Percentiles rank a stretch among this genome's conserved stretches.
phyloP scores from a whole-genome alignment of 2,888 invertebrate genomes.

The Lysandra bellargus region DNA sequence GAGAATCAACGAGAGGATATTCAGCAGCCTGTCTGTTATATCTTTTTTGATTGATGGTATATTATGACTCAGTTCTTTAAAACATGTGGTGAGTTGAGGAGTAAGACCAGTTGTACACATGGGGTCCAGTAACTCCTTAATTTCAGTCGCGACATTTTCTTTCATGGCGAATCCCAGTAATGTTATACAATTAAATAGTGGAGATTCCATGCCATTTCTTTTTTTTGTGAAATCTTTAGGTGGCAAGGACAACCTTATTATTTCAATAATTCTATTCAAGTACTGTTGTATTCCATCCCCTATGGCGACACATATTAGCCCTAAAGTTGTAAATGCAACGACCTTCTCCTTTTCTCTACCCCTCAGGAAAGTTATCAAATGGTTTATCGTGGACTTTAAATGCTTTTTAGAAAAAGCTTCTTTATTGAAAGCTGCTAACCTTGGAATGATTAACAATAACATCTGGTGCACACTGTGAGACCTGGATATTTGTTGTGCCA shows the following conservation, averaged over 20 bases:
- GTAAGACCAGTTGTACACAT: conserved; percentile 96
- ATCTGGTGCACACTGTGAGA: conserved; percentile 92
- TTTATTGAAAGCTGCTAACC: conserved; percentile 95
- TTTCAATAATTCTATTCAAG: conserved; percentile 91
- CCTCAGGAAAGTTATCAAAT: conserved; percentile 88
- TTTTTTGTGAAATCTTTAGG: conserved; percentile 89
- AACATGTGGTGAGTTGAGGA: conserved; percentile 93
- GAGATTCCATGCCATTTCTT: conserved; percentile 87
- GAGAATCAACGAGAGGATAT: conserved; percentile 93
- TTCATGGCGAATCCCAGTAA: conserved; percentile 94
- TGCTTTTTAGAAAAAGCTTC: conserved; percentile 88
- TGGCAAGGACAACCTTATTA: conserved; percentile 87
- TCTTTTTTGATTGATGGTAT: conserved; percentile 93
- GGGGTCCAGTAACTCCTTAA: conserved; percentile 91
- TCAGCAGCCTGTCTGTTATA: conserved; percentile 94
- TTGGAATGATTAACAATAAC: conserved; percentile 91
- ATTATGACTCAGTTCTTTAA: conserved; percentile 93
- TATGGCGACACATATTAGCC: conserved; percentile 94
- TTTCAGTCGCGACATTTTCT: conserved; percentile 87
- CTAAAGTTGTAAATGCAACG: conserved; percentile 93
- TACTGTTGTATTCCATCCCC: conserved; percentile 89
- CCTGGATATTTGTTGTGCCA: conserved; percentile 89
- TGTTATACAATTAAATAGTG: conserved; percentile 97
- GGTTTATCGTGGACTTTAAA: conserved; percentile 87
- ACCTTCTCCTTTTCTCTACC: conserved; percentile 92